Percentiles rank a stretch among this genome's conserved stretches.
These are phyloP conservation scores for Arrhamphus sclerolepis DNA, from an alignment of 2,797 vertebrate species.

Conservation along the genomic window DNA sequence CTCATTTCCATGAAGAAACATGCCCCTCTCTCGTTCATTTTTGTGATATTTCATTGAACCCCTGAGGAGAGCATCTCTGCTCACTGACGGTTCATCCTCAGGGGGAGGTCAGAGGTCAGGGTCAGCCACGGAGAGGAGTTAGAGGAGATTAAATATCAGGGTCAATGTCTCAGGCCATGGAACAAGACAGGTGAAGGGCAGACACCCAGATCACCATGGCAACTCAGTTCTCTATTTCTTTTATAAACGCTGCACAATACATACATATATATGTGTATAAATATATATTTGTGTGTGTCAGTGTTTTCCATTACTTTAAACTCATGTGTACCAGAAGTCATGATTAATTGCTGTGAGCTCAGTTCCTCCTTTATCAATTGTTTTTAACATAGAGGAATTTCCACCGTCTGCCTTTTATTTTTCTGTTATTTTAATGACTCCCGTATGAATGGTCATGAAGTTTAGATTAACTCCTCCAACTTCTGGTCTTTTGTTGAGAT, in stretches of 20 bases:
- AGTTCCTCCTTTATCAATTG: constrained; percentile 26
- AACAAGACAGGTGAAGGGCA: constrained; percentile 20
- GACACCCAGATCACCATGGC: too few relatives aligned
- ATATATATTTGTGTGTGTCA: too few relatives aligned
- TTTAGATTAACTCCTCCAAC: too few relatives aligned
- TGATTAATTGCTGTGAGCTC: neutral
- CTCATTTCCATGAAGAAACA: constrained; percentile 52
- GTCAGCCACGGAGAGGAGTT: constrained; percentile 1
- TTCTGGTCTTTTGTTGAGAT: too few relatives aligned
- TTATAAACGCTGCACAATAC: too few relatives aligned
- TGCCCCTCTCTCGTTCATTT: constrained; percentile 25
- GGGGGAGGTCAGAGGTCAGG: constrained; percentile 45
- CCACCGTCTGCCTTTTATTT: too few relatives aligned
- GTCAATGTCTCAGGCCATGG: constrained; percentile 3
- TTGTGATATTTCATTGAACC: constrained; percentile 48
- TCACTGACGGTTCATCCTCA: constrained; percentile 14
- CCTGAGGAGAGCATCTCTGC: constrained; percentile 12
- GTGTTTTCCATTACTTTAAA: too few relatives aligned
- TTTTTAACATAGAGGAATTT: constrained; percentile 32
- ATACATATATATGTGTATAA: too few relatives aligned
- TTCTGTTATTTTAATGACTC: too few relatives aligned
- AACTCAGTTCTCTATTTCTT: too few relatives aligned
- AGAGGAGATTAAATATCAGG: neutral
- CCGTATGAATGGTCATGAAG: too few relatives aligned
- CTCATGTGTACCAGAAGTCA: too few relatives aligned